Base-by-base conservation (phyloP, 2,113 vertebrate genomes). In the Carettochelys insculpta region DNA sequence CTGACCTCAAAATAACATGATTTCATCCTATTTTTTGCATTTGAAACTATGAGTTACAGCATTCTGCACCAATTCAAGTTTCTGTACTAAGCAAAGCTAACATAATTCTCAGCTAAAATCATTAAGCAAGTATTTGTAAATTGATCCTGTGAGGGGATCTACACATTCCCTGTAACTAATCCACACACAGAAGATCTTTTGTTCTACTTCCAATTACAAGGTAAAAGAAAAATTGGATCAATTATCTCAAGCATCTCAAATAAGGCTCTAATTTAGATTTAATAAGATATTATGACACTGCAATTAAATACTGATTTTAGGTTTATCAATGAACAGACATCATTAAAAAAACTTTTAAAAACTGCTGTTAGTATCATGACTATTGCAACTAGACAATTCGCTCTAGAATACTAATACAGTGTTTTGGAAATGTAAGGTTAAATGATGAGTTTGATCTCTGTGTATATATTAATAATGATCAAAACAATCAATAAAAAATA, bases 101-200 rank as follows among this genome's bases (percentile, higher is more conserved):
- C 3, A 12, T 77, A 56, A 84, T 78, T 92, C 48, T 24, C 24
- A 73, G 0, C 5, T 12, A 92, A 91, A 14, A 9, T 51, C 24
- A 53, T 77, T 85, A 88, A 83, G 13, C 51, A 89, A 85, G n/a
- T 41, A 81, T 87, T 91, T 86, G 38, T 43, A 84, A 86, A 16
- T 19, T 89, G 24, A 65, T 87, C 92, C 47, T 71, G 5, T 38
- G 14, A 87, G n/a, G 45, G 87, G 83, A 56, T 78, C 43, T 86
- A 54, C 61, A 54, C 38, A 45, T 88, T 92, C 8, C 16, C 24
- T 83, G 17, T 47, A 71, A 85, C 41, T 77, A 90, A 86, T 73
- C 4, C n/a, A 68, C 29, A 45, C 22, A 84, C 2, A 92, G 41
- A 96, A 56, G 52, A 85, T 41, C 38, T 19, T 73, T 80, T 80